Conservation (phyloP, 2,113 vertebrate genomes). For the Notothenia rossii region DNA sequence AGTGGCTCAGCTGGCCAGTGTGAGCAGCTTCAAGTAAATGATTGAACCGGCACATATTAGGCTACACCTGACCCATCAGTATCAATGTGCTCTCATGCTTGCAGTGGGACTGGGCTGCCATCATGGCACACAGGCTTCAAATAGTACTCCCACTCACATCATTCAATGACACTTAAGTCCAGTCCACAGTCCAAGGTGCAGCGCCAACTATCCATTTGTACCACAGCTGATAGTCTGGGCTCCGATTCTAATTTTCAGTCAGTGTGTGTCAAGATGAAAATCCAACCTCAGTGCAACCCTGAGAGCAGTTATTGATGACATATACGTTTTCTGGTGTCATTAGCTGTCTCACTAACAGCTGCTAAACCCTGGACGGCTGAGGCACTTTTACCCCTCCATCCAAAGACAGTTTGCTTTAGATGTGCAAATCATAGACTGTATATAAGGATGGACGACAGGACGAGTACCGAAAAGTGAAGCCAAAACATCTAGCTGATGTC, state of each 20-base stretch:
- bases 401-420: neutral
- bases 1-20: slow-evolving; percentile 62
- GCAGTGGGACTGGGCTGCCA: neutral
- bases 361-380: neutral
- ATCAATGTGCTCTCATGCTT: slow-evolving; percentile 20
- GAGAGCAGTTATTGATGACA: slow-evolving; percentile 14
- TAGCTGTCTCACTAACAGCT: slow-evolving; percentile 25
- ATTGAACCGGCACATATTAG: slow-evolving; percentile 35
- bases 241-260: neutral
- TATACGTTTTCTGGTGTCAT: slow-evolving; percentile 16
- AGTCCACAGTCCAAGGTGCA: slow-evolving; percentile 28
- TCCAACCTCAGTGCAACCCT: slow-evolving; percentile 5
- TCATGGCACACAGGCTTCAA: slow-evolving; percentile 28
- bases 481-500: too few species aligned
- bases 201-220: slow-evolving; percentile 36
- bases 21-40: slow-evolving; percentile 47
- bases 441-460: too few species aligned
- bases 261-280: slow-evolving; percentile 15
- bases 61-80: slow-evolving; percentile 63
- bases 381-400: neutral
- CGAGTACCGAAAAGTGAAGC: too few species aligned
- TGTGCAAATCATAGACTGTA: neutral
- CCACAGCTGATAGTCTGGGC: neutral
- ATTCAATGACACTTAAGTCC: slow-evolving; percentile 44
- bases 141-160: slow-evolving; percentile 22